A percentile compares a stretch with the other conserved stretches of the same genome.
These are phyloP conservation scores for Chrysomela aeneicollis DNA, from an alignment of 2,888 invertebrate genomes.

Conservation along the genomic window DNA sequence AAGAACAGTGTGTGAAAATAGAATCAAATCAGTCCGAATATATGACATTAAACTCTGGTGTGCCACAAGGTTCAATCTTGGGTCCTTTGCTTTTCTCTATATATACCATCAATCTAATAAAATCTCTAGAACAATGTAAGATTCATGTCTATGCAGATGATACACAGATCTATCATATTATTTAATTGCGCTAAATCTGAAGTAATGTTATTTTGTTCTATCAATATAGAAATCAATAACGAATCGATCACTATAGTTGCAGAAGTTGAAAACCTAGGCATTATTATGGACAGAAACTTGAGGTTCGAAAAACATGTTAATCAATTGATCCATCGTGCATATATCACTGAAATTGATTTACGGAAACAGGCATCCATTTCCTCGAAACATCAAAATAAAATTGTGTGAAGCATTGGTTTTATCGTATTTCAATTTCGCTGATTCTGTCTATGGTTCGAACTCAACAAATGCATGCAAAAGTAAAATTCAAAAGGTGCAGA, in stretches of 20 bases:
- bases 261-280: not conserved
- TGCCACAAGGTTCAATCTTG: too few relatives aligned
- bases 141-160: not conserved
- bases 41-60: too few relatives aligned
- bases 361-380: too few relatives aligned
- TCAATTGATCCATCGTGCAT: not conserved
- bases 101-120: too few relatives aligned
- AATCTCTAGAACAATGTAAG: slow-evolving; percentile 11
- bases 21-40: slow-evolving; percentile 8
- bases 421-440: not conserved
- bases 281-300: too few relatives aligned
- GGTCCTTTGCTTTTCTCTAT: too few relatives aligned
- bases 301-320: too few relatives aligned
- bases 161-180: too few relatives aligned
- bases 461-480: too few relatives aligned
- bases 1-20: slow-evolving; percentile 6
- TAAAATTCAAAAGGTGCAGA: too few relatives aligned
- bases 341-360: too few relatives aligned
- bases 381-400: not conserved
- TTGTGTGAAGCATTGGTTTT: slow-evolving; percentile 1
- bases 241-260: not conserved
- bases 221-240: not conserved
- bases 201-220: not conserved
- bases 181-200: slow-evolving; percentile 1
- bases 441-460: not conserved